Evolutionary conservation across 2,113 vertebrate genomes (phyloP), one percentile per base, ranked within the genome.

Genomic region (Ictalurus furcatus): DNA sequence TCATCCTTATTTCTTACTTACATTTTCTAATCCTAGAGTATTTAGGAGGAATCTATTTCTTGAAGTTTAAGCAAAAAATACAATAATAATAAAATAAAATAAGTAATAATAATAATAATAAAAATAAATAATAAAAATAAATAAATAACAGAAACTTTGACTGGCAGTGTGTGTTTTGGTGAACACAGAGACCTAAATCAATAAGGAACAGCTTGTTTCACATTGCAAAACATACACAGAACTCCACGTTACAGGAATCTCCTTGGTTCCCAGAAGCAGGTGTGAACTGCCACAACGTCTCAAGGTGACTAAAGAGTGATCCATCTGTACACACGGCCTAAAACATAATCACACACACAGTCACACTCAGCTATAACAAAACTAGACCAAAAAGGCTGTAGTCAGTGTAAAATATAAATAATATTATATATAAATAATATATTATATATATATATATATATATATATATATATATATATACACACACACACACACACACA

Each of bases 321-420:
- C 96, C 94, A 2, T 96, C 93, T 23, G 92, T 95, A 73, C 96
- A 96, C 81, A 96, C 92, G 0, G 95, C 96, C 96, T 97, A 93
- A 90, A 91, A 89, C 37, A 87, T 34, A 88, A n/a, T 63, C 69
- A 88, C 16, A 0, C 63, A 2, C 30, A 69, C 25, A 74, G 48
- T 89, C 23, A 76, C 30, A 90, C 4, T 14, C 13, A 61, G 9
- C 56, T 34, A 0, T 6, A 54, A 80, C 17, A 58, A 58, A 21
- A 59, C 52, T 40, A 44, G 21, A 28, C 17, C 73, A 3, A 44
- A 44, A 44, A 76, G 8, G 19, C 30, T 34, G 69, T 14, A 34
- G 17, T 12, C 23, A 52, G 40, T 4, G 3, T 44, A 44, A 4
- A 3, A 44, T 44, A n/a, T n/a, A n/a, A n/a, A n/a, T n/a, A n/a